Evolutionary conservation across 2,888 invertebrate species (phyloP).

Genomic region (Saturnia pavonia): DNA sequence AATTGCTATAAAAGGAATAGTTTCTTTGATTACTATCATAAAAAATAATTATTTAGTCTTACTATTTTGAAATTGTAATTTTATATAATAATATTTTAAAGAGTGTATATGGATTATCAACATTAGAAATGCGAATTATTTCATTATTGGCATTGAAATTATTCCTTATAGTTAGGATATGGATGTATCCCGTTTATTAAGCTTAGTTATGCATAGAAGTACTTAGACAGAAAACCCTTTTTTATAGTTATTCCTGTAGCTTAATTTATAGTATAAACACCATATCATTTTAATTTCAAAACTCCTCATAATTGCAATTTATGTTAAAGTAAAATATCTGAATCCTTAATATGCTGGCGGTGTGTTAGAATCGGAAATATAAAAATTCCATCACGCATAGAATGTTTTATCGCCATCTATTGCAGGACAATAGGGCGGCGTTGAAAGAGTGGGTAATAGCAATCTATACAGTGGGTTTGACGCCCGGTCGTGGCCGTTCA

Average conservation of each 20-base stretch:
- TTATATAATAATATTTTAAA: too few species aligned
- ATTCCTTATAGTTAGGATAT: not conserved
- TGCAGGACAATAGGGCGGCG: constrained; percentile 73
- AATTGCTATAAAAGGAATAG: too few species aligned
- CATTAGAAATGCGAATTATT: not conserved
- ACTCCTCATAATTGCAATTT: constrained; percentile 31
- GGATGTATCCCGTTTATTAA: not conserved
- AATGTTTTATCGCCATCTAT: constrained; percentile 69
- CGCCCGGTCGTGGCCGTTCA: constrained; percentile 26
- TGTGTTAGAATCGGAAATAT: constrained; percentile 74
- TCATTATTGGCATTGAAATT: not conserved
- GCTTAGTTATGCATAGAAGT: not conserved
- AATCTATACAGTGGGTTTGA: constrained; percentile 36
- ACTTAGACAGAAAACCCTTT: not conserved
- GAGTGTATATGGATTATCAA: not conserved
- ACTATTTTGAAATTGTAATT: too few species aligned
- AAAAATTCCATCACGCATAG: constrained; percentile 77
- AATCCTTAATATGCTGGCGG: constrained; percentile 45
- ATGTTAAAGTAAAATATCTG: constrained; percentile 20
- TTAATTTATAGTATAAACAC: not conserved
- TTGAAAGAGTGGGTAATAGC: constrained; percentile 58
- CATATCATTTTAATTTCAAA: not conserved
- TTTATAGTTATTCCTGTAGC: not conserved
- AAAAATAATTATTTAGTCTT: too few species aligned
- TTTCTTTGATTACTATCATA: too few species aligned